Evolutionary conservation across 2,113 vertebrate species (phyloP).

Genomic region (Antennarius striatus): DNA sequence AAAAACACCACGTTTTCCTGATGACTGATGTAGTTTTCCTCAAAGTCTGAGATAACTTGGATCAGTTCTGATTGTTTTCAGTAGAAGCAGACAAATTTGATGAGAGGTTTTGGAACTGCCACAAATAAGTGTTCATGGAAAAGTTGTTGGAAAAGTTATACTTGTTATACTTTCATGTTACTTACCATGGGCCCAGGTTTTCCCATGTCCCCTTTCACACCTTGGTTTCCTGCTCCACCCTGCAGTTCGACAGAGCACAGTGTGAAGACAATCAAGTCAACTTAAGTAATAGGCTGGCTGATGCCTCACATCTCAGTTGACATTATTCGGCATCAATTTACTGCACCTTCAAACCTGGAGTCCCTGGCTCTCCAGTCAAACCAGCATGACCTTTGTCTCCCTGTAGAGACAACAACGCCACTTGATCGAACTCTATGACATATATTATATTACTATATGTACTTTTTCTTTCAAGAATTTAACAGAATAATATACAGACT

Average conservation of each 20-base stretch:
- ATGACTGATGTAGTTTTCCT: too few species aligned
- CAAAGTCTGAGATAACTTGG: too few species aligned
- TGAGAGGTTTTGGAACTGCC: too few species aligned
- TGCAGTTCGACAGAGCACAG: slow-evolving; percentile 40
- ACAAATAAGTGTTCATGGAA: too few species aligned
- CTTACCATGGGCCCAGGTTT: slow-evolving; percentile 72
- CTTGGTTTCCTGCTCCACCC: slow-evolving; percentile 74
- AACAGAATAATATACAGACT: too few species aligned
- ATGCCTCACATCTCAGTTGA: background rate
- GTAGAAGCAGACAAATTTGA: too few species aligned
- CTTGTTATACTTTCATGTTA: background rate
- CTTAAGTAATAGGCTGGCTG: background rate
- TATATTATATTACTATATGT: too few species aligned
- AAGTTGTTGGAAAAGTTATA: too few species aligned
- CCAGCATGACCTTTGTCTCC: slow-evolving; percentile 77
- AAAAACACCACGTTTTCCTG: background rate
- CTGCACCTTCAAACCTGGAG: slow-evolving; percentile 73
- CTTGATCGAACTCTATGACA: too few species aligned
- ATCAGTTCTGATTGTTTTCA: too few species aligned
- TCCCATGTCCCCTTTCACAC: slow-evolving; percentile 77
- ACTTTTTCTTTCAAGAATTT: too few species aligned
- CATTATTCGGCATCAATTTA: background rate
- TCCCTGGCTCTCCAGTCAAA: slow-evolving; percentile 65
- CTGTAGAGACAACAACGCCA: slow-evolving; percentile 52
- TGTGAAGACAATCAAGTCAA: background rate